Evolutionary conservation across 1,140 invertebrate genomes (phyloP), one percentile per base, ranked within the genome.

Genomic region (Nebria ingens): DNA sequence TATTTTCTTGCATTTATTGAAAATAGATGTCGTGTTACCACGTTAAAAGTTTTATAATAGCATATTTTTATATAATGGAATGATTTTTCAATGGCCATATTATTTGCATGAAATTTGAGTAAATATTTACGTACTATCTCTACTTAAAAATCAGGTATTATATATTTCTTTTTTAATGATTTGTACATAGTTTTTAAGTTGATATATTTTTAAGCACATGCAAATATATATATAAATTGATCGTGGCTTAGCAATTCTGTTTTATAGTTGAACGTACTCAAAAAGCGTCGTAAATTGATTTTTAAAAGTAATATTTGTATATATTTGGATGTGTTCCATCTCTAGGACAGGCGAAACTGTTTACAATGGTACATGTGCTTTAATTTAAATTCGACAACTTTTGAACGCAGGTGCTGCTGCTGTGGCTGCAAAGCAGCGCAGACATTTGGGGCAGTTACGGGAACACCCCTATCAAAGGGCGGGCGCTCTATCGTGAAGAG

Each of bases 401-500:
- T 45, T 45, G 40, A 9, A 69, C 69, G 69, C 68, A 72, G 77
- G 78, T 75, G 75, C 80, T 77, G 81, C 82, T 77, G 85, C 86
- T 78, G 85, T 82, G 74, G 85, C 80, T 72, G 82, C 79, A 63
- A 84, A 83, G 75, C 80, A 84, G 73, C 80, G 82, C 70, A 82
- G 85, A 71, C 85, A 83, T 76, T 78, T 88, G 77, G 82, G 84
- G 79, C 84, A 87, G 76, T 83, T 88, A 73, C 81, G 86, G 80
- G 89, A 92, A 76, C 89, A 92, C 82, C 89, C 89, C 76, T 92
- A 92, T 82, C 88, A 91, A 83, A 89, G 89, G 79, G 86, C 88
- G 71, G 87, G 85, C 73, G 84, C 86, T 76, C 82, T 85, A 72
- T 84, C 83, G 73, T 85, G 79, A 80, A 76, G 67, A 55, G 40